Conservation (phyloP, 2,797 vertebrate species). For the Cynopterus sphinx region DNA sequence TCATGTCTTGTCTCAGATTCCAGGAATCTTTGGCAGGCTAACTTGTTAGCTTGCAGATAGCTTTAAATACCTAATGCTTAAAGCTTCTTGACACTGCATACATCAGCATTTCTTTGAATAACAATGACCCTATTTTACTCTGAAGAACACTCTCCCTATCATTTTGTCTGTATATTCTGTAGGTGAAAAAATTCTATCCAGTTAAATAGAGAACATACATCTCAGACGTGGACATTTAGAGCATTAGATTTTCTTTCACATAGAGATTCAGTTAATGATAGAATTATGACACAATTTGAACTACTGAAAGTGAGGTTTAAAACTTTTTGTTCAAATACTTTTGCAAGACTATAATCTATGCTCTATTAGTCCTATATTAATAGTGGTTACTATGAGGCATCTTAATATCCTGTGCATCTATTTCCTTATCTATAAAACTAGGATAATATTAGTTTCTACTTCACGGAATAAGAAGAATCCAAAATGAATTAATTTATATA, state of each 20-base stretch:
- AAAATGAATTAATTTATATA: not conserved
- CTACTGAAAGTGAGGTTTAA: not conserved
- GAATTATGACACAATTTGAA: not conserved
- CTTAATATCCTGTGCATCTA: not conserved
- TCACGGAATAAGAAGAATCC: not conserved
- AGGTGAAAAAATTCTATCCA: not conserved
- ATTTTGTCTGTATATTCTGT: not conserved
- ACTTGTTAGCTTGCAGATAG: not conserved
- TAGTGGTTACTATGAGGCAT: not conserved
- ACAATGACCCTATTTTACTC: not conserved
- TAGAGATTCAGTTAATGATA: not conserved
- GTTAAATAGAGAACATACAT: not conserved
- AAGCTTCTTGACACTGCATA: not conserved
- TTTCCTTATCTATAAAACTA: not conserved
- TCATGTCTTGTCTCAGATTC: not conserved
- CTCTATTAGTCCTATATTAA: not conserved
- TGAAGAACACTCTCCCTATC: not conserved
- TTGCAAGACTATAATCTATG: not conserved
- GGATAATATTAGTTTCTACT: not conserved
- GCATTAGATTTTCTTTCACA: not conserved
- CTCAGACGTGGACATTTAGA: not conserved
- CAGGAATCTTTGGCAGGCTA: not conserved
- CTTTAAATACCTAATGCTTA: not conserved
- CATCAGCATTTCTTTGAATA: not conserved
- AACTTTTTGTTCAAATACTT: not conserved